Conservation (phyloP, 2,888 invertebrate species). For the Willowsia nigromaculata region DNA sequence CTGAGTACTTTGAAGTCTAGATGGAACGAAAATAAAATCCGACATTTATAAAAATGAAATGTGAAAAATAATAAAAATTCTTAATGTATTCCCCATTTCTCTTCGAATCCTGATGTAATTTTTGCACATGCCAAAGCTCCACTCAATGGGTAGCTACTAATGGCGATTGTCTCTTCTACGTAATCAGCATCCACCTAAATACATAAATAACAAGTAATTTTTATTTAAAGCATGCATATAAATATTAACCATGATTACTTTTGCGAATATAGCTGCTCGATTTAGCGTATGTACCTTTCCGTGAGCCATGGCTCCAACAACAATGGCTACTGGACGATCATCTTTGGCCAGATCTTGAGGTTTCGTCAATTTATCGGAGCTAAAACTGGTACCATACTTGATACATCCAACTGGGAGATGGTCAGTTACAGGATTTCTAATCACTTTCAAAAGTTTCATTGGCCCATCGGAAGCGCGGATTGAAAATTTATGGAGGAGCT, state of each 20-base stretch:
- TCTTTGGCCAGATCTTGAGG: slow-evolving; percentile 88
- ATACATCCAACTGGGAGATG: slow-evolving; percentile 96
- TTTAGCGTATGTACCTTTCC: slow-evolving; percentile 87
- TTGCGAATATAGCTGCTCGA: background rate
- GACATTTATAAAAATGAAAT: too few species aligned
- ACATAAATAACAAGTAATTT: slow-evolving; percentile 35
- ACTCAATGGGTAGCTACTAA: slow-evolving; percentile 97
- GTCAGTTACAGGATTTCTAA: slow-evolving; percentile 96
- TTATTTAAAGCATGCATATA: background rate
- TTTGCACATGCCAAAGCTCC: slow-evolving; percentile 98
- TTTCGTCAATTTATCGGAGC: slow-evolving; percentile 86
- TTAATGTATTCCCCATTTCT: slow-evolving; percentile 92
- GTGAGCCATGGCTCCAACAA: slow-evolving; percentile 98
- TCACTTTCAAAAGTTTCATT: slow-evolving; percentile 94
- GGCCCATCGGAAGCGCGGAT: slow-evolving; percentile 94
- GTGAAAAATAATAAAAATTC: slow-evolving; percentile 76
- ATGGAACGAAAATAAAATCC: too few species aligned
- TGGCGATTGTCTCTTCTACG: slow-evolving; percentile 92
- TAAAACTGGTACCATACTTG: slow-evolving; percentile 94
- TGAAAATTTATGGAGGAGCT: slow-evolving; percentile 95
- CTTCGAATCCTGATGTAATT: slow-evolving; percentile 96
- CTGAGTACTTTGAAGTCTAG: too few species aligned
- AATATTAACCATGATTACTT: background rate
- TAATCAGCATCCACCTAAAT: slow-evolving; percentile 88
- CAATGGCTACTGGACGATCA: slow-evolving; percentile 92